Evolutionary conservation across 2,888 invertebrate genomes (phyloP), one percentile per base, ranked within the genome.

Genomic region (Liodrosophila aerea): DNA sequence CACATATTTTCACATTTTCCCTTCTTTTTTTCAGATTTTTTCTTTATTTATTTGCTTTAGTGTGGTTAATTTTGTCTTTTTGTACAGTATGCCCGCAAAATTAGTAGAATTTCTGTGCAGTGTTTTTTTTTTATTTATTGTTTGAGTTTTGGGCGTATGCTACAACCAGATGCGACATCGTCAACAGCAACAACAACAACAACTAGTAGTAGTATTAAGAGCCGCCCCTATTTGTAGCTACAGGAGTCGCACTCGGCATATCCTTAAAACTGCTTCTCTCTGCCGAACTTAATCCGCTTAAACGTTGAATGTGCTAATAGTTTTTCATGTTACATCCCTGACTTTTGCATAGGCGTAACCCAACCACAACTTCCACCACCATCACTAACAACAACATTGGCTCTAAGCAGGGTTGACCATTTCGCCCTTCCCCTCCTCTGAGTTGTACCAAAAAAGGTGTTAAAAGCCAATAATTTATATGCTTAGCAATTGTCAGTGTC

Each of bases 401-500:
- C 59, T 64, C 60, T n/a, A n/a, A n/a, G n/a, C 47, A 43, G 15
- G 9, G 29, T 31, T 51, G 47, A 41, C 27, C 22, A 47, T 43
- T 15, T 36, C 39, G 12, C 30, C n/a, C 40, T 49, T 59, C 59
- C 46, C 9, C 4, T 33, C 16, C 15, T 9, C 8, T 15, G 15
- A 16, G 33, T 15, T 7, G 22, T 12, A 9, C 30, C 34, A 33
- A 41, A 46, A 65, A 70, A 73, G 78, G 84, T 77, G 86, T 80
- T 87, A 87, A 86, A 86, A 87, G 77, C 80, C 87, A 87, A 86
- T 87, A 85, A 86, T 80, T 87, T 87, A 87, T 76, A 64, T 71
- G 74, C 71, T 85, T 78, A 73, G 69, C 65, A 69, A 60, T 78
- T 67, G 73, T 66, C 63, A 68, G 47, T 50, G 58, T 51, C 61